phyloP scores from a whole-genome alignment of 2,113 vertebrate species.

The Mohoua ochrocephala region DNA sequence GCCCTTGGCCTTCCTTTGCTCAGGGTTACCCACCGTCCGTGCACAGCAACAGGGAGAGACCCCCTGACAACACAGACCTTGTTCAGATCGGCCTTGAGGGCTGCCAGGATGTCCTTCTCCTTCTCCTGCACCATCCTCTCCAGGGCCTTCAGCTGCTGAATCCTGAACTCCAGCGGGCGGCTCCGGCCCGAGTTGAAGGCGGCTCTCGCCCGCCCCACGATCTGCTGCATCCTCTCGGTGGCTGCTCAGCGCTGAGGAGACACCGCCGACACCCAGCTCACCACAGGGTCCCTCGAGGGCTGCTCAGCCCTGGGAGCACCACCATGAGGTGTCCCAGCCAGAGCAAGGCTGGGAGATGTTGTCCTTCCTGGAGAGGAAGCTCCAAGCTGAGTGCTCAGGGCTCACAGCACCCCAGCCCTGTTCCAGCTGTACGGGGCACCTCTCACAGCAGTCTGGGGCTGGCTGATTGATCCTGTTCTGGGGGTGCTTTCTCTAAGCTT shows the following conservation, averaged over 20 bases:
- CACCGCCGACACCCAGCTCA: not conserved
- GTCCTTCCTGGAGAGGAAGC: not conserved
- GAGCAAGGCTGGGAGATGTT: not conserved
- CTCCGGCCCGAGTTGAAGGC: not conserved
- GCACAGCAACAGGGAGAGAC: not conserved
- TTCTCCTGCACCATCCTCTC: not conserved
- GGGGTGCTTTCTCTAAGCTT: not conserved
- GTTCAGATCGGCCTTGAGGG: not conserved
- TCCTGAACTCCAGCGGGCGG: not conserved
- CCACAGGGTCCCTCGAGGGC: fast-evolving
- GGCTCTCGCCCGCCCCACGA: not conserved
- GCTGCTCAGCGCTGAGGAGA: not conserved
- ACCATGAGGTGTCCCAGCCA: fast-evolving
- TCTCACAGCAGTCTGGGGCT: not conserved
- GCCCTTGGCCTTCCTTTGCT: not conserved
- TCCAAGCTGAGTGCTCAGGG: not conserved
- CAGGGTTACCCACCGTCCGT: fast-evolving
- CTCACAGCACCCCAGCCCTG: fast-evolving
- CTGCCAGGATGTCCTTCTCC: not conserved
- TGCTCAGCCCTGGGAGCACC: not conserved
- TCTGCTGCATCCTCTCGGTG: not conserved
- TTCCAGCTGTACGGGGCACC: no score
- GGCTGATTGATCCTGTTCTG: not conserved
- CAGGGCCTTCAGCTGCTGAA: not conserved
- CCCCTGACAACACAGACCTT: not conserved